phyloP scores from a whole-genome alignment of 2,888 invertebrate genomes.

The Zele albiditarsus region DNA sequence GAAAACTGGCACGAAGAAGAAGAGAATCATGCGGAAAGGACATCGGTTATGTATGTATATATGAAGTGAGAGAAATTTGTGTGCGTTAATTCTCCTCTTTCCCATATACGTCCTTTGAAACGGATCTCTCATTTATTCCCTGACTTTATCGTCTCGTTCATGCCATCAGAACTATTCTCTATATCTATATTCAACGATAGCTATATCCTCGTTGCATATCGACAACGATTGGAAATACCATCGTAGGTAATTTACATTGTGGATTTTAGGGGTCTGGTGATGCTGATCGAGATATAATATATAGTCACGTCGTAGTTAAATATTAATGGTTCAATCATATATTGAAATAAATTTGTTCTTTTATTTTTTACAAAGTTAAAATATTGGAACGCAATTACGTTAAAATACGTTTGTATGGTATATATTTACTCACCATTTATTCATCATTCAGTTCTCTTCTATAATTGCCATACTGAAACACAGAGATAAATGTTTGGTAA shows the following conservation, averaged over 20 bases:
- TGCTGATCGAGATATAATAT: too few species aligned
- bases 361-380: too few species aligned
- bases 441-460: not conserved
- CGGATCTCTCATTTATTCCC: slow-evolving; percentile 35
- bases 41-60: not conserved
- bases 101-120: slow-evolving; percentile 16
- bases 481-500: not conserved
- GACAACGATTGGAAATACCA: slow-evolving; percentile 25
- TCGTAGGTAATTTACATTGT: slow-evolving; percentile 37
- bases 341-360: too few species aligned
- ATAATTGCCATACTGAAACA: slow-evolving; percentile 2
- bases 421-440: not conserved
- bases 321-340: too few species aligned
- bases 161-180: slow-evolving; percentile 29
- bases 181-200: not conserved
- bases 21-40: slow-evolving; percentile 33
- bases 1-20: slow-evolving; percentile 39
- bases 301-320: too few species aligned
- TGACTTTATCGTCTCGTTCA: slow-evolving; percentile 37
- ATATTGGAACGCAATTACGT: too few species aligned
- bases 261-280: slow-evolving; percentile 13
- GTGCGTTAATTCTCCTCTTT: slow-evolving; percentile 47
- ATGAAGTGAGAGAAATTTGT: slow-evolving; percentile 25
- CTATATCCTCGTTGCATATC: not conserved
- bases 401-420: not conserved